Base-by-base conservation (phyloP, 1,140 invertebrate genomes). In the Chymomyza costata region DNA sequence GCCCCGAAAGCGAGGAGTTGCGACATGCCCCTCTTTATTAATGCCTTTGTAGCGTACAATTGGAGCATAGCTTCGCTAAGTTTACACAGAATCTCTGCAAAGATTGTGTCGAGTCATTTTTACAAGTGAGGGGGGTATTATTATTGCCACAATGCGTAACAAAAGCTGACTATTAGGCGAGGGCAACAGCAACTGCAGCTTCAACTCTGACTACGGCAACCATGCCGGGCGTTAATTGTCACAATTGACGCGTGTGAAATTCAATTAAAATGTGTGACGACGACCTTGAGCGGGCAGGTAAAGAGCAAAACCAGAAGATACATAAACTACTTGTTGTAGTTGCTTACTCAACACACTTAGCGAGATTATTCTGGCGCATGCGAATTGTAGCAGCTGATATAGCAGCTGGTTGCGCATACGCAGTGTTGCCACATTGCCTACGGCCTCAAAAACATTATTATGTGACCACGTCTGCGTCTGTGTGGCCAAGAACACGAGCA, bases 221-320 rank as follows among this genome's bases (percentile, higher is more conserved):
- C 5, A 6, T n/a, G 7, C 31, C 38, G 49, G 63, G 67, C 64
- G 67, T 68, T 80, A 80, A 80, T 73, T 80, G 73, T 80, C 67
- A 80, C 73, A 80, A 80, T 80, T 80, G 73, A 67, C 55, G 73
- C 73, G 73, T 80, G 71, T 67, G 73, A 73, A 78, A 55, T 67
- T 55, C 52, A 54, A 58, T 60, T 64, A 48, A 46, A 64, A 21
- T 39, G 14, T 45, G 25, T 13, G 7, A 31, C 43, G 51, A 63
- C 65, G 67, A 80, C 73, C 73, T 80, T 80, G 67, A 17, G 16
- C 10, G 5, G 6, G 13, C 35, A 17, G 16, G 15, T 14, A 34
- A 8, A 34, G 11, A 13, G 32, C 32, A 34, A 56, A 31, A 41
- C 44, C 15, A 65, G 62, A 66, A 54, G 34, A 52, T 38, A 40